Evolutionary conservation across 1,140 invertebrate genomes (phyloP).

Genomic region (Aphis gossypii): DNA sequence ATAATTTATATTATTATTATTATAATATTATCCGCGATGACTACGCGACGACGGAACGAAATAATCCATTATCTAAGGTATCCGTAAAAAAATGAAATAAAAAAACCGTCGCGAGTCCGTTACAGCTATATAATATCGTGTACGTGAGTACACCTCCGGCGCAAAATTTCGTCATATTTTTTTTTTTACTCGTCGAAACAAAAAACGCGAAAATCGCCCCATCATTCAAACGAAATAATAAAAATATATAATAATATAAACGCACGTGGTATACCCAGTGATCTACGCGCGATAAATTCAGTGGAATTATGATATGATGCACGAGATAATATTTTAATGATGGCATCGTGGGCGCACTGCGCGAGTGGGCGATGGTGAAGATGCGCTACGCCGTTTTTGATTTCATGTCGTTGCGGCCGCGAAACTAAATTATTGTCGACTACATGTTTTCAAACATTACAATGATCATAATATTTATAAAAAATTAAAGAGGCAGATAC

Average conservation of each 20-base stretch:
- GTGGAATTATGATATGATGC: neutral
- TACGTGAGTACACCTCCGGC: neutral
- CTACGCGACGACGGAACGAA: neutral
- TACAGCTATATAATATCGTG: too few species aligned
- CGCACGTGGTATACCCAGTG: neutral
- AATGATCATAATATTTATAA: neutral
- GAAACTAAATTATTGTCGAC: neutral
- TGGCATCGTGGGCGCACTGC: neutral
- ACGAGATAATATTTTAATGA: neutral
- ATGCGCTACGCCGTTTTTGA: neutral
- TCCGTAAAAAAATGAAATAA: constrained; percentile 11
- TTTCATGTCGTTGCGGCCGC: neutral
- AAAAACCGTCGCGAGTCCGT: neutral
- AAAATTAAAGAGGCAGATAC: neutral
- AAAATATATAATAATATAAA: neutral
- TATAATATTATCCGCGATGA: neutral
- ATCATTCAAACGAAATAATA: neutral
- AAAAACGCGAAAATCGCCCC: neutral
- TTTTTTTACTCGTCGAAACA: neutral
- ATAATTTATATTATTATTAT: constrained; percentile 16
- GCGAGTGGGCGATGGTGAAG: neutral
- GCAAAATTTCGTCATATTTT: neutral
- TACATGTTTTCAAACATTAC: too few species aligned
- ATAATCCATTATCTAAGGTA: neutral
- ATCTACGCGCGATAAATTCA: neutral